Evolutionary conservation across 2,888 invertebrate species (phyloP).

Genomic region (Notodromas monacha): DNA sequence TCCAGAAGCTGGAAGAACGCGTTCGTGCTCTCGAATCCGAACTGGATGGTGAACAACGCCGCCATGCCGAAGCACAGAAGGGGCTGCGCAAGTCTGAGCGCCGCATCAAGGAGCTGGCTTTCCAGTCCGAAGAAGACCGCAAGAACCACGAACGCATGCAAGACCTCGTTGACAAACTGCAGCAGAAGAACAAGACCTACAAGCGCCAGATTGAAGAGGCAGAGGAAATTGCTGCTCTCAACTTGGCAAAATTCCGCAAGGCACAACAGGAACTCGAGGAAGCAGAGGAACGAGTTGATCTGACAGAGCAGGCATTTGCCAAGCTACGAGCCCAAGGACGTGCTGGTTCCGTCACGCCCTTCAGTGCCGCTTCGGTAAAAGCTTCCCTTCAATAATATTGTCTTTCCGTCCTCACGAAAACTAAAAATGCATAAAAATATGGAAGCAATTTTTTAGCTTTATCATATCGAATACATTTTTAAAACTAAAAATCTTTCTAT

Average conservation of each 20-base stretch:
- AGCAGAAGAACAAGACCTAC: constrained; percentile 23
- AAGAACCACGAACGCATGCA: constrained; percentile 23
- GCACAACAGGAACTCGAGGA: constrained; percentile 44
- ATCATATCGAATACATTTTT: too few relatives aligned
- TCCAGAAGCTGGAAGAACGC: constrained; percentile 21
- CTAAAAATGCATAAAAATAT: too few relatives aligned
- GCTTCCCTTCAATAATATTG: too few relatives aligned
- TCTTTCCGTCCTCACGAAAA: too few relatives aligned
- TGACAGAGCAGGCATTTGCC: constrained; percentile 16
- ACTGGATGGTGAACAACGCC: constrained; percentile 22
- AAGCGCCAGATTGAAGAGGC: constrained; percentile 26
- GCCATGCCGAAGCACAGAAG: constrained; percentile 23
- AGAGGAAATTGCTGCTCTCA: constrained; percentile 20
- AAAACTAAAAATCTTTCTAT: too few relatives aligned
- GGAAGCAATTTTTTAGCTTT: too few relatives aligned
- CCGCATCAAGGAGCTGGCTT: constrained; percentile 19
- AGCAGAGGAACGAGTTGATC: constrained; percentile 47
- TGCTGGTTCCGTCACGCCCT: neutral
- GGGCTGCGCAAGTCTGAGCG: constrained; percentile 21
- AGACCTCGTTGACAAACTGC: constrained; percentile 23
- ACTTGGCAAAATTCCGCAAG: constrained; percentile 20
- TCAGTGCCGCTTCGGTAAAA: neutral
- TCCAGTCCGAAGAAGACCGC: constrained; percentile 20
- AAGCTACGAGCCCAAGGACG: constrained; percentile 15
- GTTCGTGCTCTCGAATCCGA: constrained; percentile 18